Conservation (phyloP, 2,888 invertebrate genomes). For the Meteorus cinctellus region DNA sequence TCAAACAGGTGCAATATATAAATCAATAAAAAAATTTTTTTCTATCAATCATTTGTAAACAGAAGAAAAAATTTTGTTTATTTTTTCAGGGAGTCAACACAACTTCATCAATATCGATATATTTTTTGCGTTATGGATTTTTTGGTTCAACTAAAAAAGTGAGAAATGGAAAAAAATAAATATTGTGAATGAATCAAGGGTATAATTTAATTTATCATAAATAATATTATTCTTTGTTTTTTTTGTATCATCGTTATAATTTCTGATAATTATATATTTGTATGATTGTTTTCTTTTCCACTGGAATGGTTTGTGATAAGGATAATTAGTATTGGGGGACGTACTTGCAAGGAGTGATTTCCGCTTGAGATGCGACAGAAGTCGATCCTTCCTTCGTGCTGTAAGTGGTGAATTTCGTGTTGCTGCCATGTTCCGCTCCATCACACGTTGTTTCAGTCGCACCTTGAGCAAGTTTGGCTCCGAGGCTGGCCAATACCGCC, state of each 20-base stretch:
- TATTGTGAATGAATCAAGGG: conserved; percentile 24
- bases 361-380: conserved; percentile 84
- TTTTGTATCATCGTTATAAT: not conserved
- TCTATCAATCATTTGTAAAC: not conserved
- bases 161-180: not conserved
- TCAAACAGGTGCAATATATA: conserved; percentile 66
- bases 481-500: conserved; percentile 83
- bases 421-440: conserved; percentile 81
- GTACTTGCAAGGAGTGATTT: conserved; percentile 79
- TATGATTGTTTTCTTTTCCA: too few species aligned
- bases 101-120: too few species aligned
- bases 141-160: too few species aligned
- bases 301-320: conserved; percentile 41
- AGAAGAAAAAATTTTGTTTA: not conserved
- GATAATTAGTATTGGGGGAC: conserved; percentile 59
- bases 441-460: conserved; percentile 94
- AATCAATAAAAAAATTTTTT: conserved; percentile 20
- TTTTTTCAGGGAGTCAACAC: too few species aligned
- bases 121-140: too few species aligned
- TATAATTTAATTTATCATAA: not conserved
- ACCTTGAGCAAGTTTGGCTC: conserved; percentile 97
- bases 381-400: conserved; percentile 84
- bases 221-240: too few species aligned
- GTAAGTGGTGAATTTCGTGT: conserved; percentile 91
- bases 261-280: conserved; percentile 4